Evolutionary conservation across 1,140 invertebrate species (phyloP).

Genomic region (Drosophila parabipectinata): DNA sequence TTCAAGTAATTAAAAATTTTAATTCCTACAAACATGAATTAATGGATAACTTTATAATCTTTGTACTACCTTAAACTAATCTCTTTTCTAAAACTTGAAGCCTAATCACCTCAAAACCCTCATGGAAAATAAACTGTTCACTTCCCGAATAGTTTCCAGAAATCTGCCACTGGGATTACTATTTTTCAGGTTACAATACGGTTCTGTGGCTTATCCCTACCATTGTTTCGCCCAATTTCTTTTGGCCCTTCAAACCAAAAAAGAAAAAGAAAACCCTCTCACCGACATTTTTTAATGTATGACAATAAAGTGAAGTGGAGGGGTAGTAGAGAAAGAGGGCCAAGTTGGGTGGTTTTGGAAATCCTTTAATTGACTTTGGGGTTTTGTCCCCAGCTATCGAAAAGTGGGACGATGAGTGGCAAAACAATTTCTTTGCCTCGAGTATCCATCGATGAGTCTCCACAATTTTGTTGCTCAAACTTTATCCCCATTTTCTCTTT

Average conservation of each 20-base stretch:
- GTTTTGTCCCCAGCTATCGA: conserved; percentile 24
- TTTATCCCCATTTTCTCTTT: conserved; percentile 24
- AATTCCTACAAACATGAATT: too few relatives aligned
- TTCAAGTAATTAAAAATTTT: too few relatives aligned
- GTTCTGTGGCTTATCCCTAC: conserved; percentile 53
- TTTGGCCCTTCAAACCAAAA: conserved; percentile 3
- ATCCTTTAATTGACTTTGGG: conserved; percentile 79
- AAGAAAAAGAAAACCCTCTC: background rate
- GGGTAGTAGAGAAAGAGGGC: background rate
- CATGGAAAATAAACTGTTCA: background rate
- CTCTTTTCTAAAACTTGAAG: too few relatives aligned
- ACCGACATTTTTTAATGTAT: conserved; percentile 55
- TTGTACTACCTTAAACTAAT: too few relatives aligned
- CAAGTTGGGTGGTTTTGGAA: conserved; percentile 24
- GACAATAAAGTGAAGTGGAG: conserved; percentile 59
- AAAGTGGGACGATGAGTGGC: conserved; percentile 44
- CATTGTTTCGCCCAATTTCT: conserved; percentile 43
- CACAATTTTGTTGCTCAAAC: conserved; percentile 43
- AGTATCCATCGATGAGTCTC: conserved; percentile 45
- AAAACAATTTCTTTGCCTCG: conserved; percentile 31
- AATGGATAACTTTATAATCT: too few relatives aligned
- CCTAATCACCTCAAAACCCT: conserved; percentile 4
- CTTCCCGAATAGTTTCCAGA: background rate
- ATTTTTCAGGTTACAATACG: conserved; percentile 49
- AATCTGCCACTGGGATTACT: conserved; percentile 3